Evolutionary conservation across 2,797 vertebrate species (phyloP).

Genomic region (Paedocypris micromegethes): DNA sequence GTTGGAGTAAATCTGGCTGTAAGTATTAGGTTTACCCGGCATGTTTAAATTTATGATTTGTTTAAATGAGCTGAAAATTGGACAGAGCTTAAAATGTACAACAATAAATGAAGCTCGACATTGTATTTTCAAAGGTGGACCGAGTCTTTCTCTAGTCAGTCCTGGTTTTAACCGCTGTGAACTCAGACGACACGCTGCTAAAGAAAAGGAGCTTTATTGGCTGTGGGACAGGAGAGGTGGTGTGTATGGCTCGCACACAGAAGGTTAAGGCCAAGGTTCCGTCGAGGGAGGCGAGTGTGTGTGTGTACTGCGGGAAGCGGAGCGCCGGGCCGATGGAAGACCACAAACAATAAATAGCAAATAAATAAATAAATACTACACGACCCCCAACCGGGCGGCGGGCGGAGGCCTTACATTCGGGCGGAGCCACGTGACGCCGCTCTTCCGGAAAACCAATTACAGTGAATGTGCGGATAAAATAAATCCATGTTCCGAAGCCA

Average conservation of each 20-base stretch:
- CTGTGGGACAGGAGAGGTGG: conserved; percentile 55
- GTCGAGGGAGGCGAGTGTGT: conserved; percentile 50
- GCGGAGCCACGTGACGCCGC: conserved; percentile 32
- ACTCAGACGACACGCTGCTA: conserved; percentile 29
- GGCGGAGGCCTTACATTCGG: too few species aligned
- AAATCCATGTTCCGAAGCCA: too few species aligned
- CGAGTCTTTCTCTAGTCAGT: too few species aligned
- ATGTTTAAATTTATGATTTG: too few species aligned
- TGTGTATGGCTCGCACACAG: conserved; percentile 54
- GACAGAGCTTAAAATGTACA: not conserved
- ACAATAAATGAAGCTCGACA: conserved; percentile 28
- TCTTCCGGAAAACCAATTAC: too few species aligned
- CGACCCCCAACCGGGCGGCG: conserved; percentile 16
- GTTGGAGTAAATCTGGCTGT: not conserved
- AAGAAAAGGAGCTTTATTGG: conserved; percentile 74
- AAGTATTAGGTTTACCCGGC: too few species aligned
- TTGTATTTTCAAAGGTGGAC: too few species aligned
- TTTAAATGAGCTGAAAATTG: too few species aligned
- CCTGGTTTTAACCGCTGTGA: too few species aligned
- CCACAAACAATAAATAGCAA: conserved; percentile 58
- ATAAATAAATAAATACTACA: conserved; percentile 59
- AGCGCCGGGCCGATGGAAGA: conserved; percentile 53
- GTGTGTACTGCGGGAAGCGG: too few species aligned
- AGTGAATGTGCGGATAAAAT: too few species aligned
- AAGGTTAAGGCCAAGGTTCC: conserved; percentile 75